phyloP scores from a whole-genome alignment of 1,140 invertebrate species.

The Heliconius congener region DNA sequence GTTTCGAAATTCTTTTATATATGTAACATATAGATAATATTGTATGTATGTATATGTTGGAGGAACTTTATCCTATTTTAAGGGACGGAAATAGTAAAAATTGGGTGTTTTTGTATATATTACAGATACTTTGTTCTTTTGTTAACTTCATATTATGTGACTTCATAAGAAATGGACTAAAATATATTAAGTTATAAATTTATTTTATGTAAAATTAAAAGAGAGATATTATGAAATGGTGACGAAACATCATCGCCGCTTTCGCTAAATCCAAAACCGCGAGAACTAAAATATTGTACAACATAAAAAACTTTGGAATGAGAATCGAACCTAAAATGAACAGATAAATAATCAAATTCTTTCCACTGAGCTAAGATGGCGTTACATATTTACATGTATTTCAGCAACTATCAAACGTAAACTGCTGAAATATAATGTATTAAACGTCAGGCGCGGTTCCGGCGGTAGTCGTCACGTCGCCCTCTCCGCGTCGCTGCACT shows the following conservation, averaged over 20 bases:
- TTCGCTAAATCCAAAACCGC: too few relatives aligned
- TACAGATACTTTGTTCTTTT: too few relatives aligned
- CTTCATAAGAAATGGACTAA: too few relatives aligned
- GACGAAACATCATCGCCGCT: too few relatives aligned
- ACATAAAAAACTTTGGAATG: too few relatives aligned
- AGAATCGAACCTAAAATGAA: too few relatives aligned
- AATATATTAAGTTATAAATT: too few relatives aligned
- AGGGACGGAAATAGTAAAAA: not conserved
- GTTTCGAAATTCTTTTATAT: not conserved
- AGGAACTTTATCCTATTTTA: conserved; percentile 13
- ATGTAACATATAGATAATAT: not conserved
- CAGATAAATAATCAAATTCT: not conserved
- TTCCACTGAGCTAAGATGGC: not conserved
- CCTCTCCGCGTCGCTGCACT: conserved; percentile 46
- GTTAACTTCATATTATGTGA: too few relatives aligned
- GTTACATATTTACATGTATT: not conserved
- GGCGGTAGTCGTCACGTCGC: conserved; percentile 60
- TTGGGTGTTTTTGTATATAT: not conserved
- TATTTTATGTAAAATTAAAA: too few relatives aligned
- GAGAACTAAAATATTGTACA: too few relatives aligned
- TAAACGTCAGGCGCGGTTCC: conserved; percentile 46
- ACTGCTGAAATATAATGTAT: conserved; percentile 41
- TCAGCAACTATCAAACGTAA: conserved; percentile 22
- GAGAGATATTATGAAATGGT: too few relatives aligned
- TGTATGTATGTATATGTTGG: not conserved